Evolutionary conservation across 2,888 invertebrate genomes (phyloP).

Genomic region (Trachelus troglodyta): DNA sequence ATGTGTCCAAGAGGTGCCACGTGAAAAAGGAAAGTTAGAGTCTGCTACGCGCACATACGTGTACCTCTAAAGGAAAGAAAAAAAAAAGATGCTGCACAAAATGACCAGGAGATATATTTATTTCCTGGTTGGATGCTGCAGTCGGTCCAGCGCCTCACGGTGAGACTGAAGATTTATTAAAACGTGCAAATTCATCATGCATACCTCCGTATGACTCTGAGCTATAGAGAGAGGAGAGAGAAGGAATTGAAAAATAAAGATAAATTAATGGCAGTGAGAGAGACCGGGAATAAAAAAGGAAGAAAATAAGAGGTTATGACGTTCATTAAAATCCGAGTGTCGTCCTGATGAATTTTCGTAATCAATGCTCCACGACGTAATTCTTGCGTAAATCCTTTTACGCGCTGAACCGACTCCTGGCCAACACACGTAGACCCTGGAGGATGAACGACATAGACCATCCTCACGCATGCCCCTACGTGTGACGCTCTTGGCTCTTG

Average conservation of each 20-base stretch:
- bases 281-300: not conserved
- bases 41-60: not conserved
- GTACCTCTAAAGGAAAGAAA: not conserved
- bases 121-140: not conserved
- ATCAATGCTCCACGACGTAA: slow-evolving; percentile 28
- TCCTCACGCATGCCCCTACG: not conserved
- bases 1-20: not conserved
- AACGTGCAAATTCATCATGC: too few species aligned
- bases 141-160: not conserved
- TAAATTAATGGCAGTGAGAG: not conserved
- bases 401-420: not conserved
- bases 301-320: not conserved
- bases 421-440: not conserved
- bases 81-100: not conserved
- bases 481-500: not conserved
- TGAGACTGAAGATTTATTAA: not conserved
- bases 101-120: not conserved
- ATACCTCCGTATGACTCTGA: too few species aligned
- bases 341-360: slow-evolving; percentile 29
- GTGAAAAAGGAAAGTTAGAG: not conserved
- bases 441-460: not conserved
- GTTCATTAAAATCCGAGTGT: slow-evolving; percentile 28
- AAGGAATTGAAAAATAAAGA: not conserved
- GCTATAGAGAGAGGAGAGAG: not conserved
- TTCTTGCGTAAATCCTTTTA: slow-evolving; percentile 21